phyloP scores from a whole-genome alignment of 2,797 vertebrate genomes.

The Limosa lapponica region DNA sequence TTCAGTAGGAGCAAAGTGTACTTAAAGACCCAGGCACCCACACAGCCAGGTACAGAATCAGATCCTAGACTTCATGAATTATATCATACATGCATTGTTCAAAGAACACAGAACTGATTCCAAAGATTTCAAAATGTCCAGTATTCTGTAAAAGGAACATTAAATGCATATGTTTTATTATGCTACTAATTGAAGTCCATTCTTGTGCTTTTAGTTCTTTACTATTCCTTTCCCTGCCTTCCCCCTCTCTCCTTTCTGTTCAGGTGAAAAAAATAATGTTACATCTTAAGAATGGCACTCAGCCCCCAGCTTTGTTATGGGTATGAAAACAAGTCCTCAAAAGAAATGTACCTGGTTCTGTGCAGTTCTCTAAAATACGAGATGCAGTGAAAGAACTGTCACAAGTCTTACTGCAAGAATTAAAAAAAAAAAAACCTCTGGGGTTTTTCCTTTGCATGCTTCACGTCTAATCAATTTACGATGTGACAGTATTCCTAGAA shows the following conservation, averaged over 20 bases:
- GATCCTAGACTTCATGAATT: background rate
- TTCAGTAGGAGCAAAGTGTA: background rate
- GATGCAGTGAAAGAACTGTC: background rate
- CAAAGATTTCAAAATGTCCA: background rate
- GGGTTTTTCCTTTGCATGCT: background rate
- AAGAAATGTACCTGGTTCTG: background rate
- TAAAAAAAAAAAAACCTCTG: background rate
- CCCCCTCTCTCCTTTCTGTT: background rate
- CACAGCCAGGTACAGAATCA: background rate
- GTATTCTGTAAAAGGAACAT: background rate
- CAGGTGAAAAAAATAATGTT: background rate
- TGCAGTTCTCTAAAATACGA: background rate
- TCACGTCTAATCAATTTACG: constrained; percentile 59
- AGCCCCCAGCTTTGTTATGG: background rate
- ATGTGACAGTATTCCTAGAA: constrained; percentile 58
- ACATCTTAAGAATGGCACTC: background rate
- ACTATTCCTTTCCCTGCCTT: rapidly evolving
- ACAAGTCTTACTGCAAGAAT: background rate
- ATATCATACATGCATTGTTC: background rate
- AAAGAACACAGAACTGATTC: background rate
- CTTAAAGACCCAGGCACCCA: background rate
- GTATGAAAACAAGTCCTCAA: constrained; percentile 18
- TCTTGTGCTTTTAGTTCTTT: background rate
- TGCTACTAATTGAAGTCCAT: background rate
- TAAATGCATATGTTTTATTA: background rate